Conservation (phyloP, 1,140 invertebrate genomes). For the Ooceraea biroi region DNA sequence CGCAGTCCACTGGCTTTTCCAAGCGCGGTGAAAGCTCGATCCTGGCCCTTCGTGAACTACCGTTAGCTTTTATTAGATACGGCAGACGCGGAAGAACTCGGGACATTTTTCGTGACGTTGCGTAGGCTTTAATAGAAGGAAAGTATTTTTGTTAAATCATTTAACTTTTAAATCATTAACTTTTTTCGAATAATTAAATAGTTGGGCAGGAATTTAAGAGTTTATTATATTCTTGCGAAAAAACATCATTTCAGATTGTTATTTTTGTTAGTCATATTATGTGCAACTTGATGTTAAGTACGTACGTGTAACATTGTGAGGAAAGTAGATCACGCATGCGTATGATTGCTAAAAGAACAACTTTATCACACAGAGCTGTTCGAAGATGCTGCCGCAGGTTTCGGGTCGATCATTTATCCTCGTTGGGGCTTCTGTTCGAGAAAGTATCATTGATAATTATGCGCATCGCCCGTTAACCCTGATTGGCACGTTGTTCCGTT, state of each 20-base stretch:
- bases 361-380: neutral
- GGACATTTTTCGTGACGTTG: neutral
- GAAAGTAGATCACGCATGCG: neutral
- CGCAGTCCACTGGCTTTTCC: slow-evolving; percentile 33
- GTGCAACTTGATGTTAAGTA: no score
- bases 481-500: slow-evolving; percentile 67
- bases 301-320: neutral
- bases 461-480: slow-evolving; percentile 59
- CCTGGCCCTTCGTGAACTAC: slow-evolving; percentile 4
- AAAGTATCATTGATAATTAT: slow-evolving; percentile 67
- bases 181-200: no score
- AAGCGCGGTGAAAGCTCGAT: slow-evolving; percentile 40
- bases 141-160: no score
- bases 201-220: no score
- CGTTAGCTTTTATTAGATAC: slow-evolving; percentile 29
- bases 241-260: no score
- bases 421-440: slow-evolving; percentile 47
- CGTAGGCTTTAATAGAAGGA: neutral
- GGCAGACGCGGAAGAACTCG: neutral
- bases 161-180: no score
- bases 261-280: no score
- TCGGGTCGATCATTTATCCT: slow-evolving; percentile 48
- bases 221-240: no score
- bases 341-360: slow-evolving; percentile 1
- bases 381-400: neutral